Percentiles rank a stretch among this genome's conserved stretches.
Evolutionary conservation across 2,113 vertebrate species (phyloP).

Genomic region (Copsychus sechellarum): DNA sequence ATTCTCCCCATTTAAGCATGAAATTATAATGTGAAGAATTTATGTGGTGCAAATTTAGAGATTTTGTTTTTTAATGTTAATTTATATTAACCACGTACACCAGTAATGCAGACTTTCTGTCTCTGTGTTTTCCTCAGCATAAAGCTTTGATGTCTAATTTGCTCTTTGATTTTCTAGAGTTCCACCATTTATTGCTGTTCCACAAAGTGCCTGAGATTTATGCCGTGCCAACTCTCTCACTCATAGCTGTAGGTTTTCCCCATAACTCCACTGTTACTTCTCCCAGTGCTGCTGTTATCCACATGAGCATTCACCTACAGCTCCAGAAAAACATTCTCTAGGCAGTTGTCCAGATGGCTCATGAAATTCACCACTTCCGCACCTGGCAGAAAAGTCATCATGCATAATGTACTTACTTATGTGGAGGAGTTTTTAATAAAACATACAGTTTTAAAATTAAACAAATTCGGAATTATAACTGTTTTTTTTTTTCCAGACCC

Average conservation of each 20-base stretch:
- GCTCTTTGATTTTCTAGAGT: background rate
- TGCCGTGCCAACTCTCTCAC: background rate
- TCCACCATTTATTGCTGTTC: background rate
- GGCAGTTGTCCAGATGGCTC: background rate
- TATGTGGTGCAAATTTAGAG: background rate
- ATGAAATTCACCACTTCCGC: background rate
- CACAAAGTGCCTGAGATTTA: background rate
- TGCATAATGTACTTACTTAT: background rate
- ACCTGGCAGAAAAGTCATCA: background rate
- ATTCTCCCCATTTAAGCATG: background rate
- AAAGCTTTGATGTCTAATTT: background rate
- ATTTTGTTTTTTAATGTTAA: background rate
- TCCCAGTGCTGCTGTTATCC: background rate
- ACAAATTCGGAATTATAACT: background rate
- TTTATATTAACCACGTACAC: fast-evolving
- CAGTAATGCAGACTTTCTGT: background rate
- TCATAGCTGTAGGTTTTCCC: background rate
- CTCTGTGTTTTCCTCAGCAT: background rate
- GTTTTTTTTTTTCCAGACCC: background rate
- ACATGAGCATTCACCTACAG: background rate
- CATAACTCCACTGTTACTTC: background rate
- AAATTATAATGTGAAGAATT: background rate
- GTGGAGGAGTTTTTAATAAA: fast-evolving
- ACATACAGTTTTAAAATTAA: background rate
- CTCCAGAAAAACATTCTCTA: background rate